Evolutionary conservation across 2,888 invertebrate genomes (phyloP), one percentile per base, ranked within the genome.

Genomic region (Agriotes lineatus): DNA sequence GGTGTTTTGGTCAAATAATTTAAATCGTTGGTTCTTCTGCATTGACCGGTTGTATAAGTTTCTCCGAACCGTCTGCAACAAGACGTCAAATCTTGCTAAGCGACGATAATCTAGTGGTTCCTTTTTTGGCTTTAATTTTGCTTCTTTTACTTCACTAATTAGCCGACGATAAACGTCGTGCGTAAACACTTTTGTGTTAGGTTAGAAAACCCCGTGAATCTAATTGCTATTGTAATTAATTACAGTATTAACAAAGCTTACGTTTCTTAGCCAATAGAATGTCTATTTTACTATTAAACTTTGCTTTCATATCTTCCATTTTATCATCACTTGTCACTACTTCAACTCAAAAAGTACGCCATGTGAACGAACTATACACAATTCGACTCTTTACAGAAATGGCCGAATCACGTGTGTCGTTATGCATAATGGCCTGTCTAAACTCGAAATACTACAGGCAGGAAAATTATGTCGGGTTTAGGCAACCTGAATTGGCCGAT

Each of bases 31-130:
- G 37, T 37, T 37, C 37, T 37, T 37, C 30, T 37, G n/a, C n/a
- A 37, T 7, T 37, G 37, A 37, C 37, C 37, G 37, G 37, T 37
- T 37, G 37, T 37, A n/a, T 37, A 37, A 37, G 37, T 37, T 37
- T 37, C 37, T 37, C n/a, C 37, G n/a, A 7, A 37, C 37, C 37
- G 37, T n/a, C n/a, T 37, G n/a, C 37, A 37, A 37, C 9, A 30
- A 30, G 4, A 37, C 30, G 5, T 30, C 30, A 30, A 30, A 30
- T 30, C 30, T 4, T 30, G 30, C 9, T 9, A 30, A 30, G 4
- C 30, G 30, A 30, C 9, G 30, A 30, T 30, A 30, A 30, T 30
- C 30, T 30, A 4, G 9, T 37, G 6, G 30, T 30, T 30, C n/a
- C n/a, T 37, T 37, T 37, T 37, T 37, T n/a, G 6, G n/a, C 37